A percentile compares a stretch with the other conserved stretches of the same genome.
phyloP scores from a whole-genome alignment of 2,113 vertebrate genomes.

The Oxyura jamaicensis region DNA sequence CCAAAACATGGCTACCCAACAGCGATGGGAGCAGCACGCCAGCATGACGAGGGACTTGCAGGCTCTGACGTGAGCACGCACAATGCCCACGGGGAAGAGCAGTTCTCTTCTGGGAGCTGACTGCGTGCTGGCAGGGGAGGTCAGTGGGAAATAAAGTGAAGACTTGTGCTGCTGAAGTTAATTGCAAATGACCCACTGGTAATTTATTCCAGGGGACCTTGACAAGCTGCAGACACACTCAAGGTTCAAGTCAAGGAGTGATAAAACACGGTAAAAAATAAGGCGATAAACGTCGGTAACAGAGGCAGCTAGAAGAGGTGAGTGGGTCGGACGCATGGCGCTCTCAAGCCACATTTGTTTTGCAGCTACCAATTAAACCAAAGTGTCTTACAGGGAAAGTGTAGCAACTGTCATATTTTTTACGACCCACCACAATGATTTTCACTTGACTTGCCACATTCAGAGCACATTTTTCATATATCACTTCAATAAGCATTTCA shows the following conservation, averaged over 20 bases:
- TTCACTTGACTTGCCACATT: not conserved
- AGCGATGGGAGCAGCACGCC: not conserved
- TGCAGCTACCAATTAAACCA: not conserved
- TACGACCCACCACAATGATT: not conserved
- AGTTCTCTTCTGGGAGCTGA: not conserved
- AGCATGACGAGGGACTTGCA: not conserved
- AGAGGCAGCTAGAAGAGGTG: accelerated
- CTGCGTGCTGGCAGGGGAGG: not conserved
- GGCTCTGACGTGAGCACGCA: not conserved
- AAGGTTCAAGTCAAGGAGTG: not conserved
- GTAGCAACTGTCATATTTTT: not conserved
- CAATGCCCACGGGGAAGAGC: not conserved
- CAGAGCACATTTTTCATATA: not conserved
- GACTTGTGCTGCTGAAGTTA: not conserved
- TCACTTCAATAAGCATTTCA: not conserved
- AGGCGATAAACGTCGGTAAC: not conserved
- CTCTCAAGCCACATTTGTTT: not conserved
- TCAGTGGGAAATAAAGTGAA: not conserved
- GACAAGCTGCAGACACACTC: not conserved
- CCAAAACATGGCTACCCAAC: not conserved
- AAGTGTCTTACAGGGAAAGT: not conserved
- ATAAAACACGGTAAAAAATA: not conserved
- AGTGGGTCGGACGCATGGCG: not conserved
- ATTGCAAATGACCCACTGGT: not conserved
- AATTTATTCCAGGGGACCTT: not conserved